These are phyloP conservation scores for Gymnopithys bicolor DNA, from an alignment of 2,797 vertebrate genomes.

Conservation along the genomic window DNA sequence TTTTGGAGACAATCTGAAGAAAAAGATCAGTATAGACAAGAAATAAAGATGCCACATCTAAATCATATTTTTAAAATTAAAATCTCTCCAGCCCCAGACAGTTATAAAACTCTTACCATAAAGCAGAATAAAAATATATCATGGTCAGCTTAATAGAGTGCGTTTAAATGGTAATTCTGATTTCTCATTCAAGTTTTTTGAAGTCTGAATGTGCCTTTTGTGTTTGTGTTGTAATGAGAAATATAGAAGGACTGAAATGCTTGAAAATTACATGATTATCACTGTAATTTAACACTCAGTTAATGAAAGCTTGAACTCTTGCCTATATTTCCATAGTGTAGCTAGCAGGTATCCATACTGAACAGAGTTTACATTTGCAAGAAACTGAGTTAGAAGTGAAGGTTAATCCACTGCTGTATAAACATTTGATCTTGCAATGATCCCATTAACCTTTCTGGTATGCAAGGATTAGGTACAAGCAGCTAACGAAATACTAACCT, in stretches of 20 bases:
- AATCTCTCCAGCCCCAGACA: not conserved
- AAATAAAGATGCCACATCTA: not conserved
- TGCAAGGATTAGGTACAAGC: slow-evolving; percentile 21
- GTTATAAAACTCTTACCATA: not conserved
- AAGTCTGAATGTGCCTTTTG: not conserved
- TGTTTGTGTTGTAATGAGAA: not conserved
- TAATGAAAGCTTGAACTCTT: slow-evolving; percentile 58
- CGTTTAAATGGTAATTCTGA: slow-evolving; percentile 14
- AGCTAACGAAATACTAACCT: slow-evolving; percentile 21
- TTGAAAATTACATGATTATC: slow-evolving; percentile 39
- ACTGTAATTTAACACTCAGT: slow-evolving; percentile 21
- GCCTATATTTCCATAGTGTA: not conserved
- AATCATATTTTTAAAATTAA: not conserved
- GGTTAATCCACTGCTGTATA: slow-evolving; percentile 57
- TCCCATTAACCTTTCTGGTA: slow-evolving; percentile 61
- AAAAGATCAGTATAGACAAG: not conserved
- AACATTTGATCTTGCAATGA: slow-evolving; percentile 59
- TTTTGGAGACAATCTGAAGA: not conserved
- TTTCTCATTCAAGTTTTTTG: not conserved
- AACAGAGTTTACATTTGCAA: slow-evolving; percentile 32
- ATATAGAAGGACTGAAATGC: not conserved
- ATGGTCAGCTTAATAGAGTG: not conserved
- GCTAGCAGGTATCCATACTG: not conserved
- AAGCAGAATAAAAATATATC: not conserved
- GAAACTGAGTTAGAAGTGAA: slow-evolving; percentile 33